These are phyloP conservation scores for Ecdyonurus torrentis DNA, from an alignment of 2,888 invertebrate species.

Conservation along the genomic window DNA sequence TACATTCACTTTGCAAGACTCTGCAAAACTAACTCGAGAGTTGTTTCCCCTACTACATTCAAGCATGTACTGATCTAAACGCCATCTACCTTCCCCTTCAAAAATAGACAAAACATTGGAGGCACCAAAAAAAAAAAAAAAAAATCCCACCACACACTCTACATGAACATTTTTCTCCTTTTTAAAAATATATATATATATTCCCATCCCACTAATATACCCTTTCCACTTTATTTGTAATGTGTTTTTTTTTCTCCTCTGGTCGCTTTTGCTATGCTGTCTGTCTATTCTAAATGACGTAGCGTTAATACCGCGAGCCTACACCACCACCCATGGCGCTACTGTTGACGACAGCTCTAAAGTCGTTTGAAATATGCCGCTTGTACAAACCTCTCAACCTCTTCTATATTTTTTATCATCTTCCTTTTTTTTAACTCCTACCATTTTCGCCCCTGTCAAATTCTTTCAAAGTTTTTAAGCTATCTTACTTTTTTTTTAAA, in stretches of 20 bases:
- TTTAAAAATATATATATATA: too few species aligned
- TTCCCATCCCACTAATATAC: slow-evolving; percentile 11
- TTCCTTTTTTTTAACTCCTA: too few species aligned
- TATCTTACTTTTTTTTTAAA: too few species aligned
- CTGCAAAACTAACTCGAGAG: neutral
- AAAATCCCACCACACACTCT: too few species aligned
- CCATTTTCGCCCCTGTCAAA: too few species aligned
- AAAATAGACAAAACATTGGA: neutral
- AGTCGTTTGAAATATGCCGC: slow-evolving; percentile 18
- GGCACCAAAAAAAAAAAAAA: too few species aligned
- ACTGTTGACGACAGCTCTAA: slow-evolving; percentile 30
- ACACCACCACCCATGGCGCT: slow-evolving; percentile 31
- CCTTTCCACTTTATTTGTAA: slow-evolving; percentile 5
- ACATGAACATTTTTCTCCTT: slow-evolving; percentile 10
- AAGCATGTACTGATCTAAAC: neutral
- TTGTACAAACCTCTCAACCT: slow-evolving; percentile 15
- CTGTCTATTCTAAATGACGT: slow-evolving; percentile 25
- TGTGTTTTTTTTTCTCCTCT: slow-evolving; percentile 21
- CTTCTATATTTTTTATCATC: slow-evolving; percentile 16
- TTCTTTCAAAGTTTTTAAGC: too few species aligned
- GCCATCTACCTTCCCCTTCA: slow-evolving; percentile 11
- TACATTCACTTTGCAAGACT: neutral
- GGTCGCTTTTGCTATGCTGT: slow-evolving; percentile 27
- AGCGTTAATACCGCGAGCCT: slow-evolving; percentile 28
- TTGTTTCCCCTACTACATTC: neutral